Percentiles rank a stretch among this genome's conserved stretches.
Evolutionary conservation across 2,113 vertebrate species (phyloP).

Genomic region (Melanerpes aurifrons): DNA sequence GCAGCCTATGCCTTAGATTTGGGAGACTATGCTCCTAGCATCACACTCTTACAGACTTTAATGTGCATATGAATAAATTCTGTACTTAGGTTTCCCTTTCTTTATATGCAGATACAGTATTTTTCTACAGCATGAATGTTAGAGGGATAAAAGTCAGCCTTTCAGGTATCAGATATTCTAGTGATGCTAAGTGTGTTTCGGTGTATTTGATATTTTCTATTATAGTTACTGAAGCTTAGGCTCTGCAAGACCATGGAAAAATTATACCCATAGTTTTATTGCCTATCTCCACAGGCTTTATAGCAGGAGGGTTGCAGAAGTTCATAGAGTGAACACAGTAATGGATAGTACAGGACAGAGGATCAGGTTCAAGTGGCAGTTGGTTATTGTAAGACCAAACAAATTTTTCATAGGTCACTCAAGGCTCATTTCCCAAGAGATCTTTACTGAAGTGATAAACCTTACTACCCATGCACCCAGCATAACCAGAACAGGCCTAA

Average conservation of each 20-base stretch:
- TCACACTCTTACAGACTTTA: not conserved
- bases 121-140: not conserved
- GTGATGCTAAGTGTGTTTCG: not conserved
- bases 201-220: not conserved
- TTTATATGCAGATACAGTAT: not conserved
- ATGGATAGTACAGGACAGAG: not conserved
- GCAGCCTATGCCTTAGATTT: not conserved
- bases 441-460: not conserved
- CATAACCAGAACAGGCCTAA: not conserved
- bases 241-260: not conserved
- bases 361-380: not conserved
- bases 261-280: not conserved
- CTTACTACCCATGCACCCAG: not conserved
- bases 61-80: not conserved
- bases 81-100: not conserved
- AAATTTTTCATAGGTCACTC: slow-evolving; percentile 23
- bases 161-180: not conserved
- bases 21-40: not conserved
- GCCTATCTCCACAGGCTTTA: not conserved
- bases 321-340: not conserved
- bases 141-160: not conserved
- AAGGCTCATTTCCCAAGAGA: not conserved
- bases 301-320: not conserved
- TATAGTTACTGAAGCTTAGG: not conserved
- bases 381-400: not conserved